A percentile compares a stretch with the other conserved stretches of the same genome.
phyloP scores from a whole-genome alignment of 2,888 invertebrate genomes.

The Hypomecis atomaria region DNA sequence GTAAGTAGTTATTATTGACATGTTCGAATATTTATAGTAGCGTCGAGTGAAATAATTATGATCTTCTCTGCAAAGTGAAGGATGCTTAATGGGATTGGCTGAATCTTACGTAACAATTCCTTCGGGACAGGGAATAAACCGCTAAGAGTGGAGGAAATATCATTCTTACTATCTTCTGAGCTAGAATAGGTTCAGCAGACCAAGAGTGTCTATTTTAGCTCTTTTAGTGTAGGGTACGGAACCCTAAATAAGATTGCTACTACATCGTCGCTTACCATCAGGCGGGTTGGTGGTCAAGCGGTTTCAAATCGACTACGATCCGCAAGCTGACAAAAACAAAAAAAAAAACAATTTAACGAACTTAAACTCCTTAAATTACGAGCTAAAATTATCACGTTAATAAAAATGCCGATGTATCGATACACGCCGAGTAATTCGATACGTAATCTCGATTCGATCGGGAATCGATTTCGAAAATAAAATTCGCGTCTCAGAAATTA shows the following conservation, averaged over 20 bases:
- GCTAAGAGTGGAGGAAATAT: too few relatives aligned
- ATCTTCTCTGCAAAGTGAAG: slow-evolving; percentile 47
- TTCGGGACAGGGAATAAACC: too few relatives aligned
- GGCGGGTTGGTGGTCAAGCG: too few relatives aligned
- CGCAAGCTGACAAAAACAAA: not conserved
- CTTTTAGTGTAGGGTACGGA: too few relatives aligned
- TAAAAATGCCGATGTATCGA: slow-evolving; percentile 10
- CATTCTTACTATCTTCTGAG: too few relatives aligned
- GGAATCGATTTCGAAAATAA: slow-evolving; percentile 16
- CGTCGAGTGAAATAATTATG: slow-evolving; percentile 55
- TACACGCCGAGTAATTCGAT: slow-evolving; percentile 23
- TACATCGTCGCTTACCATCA: too few relatives aligned
- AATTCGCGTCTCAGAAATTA: slow-evolving; percentile 23
- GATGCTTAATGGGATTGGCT: slow-evolving; percentile 53
- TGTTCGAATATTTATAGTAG: slow-evolving; percentile 38
- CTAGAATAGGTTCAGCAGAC: too few relatives aligned
- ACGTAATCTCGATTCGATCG: slow-evolving; percentile 25
- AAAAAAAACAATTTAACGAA: slow-evolving; percentile 7
- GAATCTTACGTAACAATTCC: slow-evolving; percentile 46
- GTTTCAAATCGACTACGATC: not conserved
- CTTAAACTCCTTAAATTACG: not conserved
- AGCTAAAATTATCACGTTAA: slow-evolving; percentile 5
- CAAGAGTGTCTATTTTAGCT: too few relatives aligned
- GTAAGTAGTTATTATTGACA: too few relatives aligned
- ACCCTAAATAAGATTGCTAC: too few relatives aligned